Conservation (phyloP, 2,113 vertebrate species). For the Peucedramus taeniatus region DNA sequence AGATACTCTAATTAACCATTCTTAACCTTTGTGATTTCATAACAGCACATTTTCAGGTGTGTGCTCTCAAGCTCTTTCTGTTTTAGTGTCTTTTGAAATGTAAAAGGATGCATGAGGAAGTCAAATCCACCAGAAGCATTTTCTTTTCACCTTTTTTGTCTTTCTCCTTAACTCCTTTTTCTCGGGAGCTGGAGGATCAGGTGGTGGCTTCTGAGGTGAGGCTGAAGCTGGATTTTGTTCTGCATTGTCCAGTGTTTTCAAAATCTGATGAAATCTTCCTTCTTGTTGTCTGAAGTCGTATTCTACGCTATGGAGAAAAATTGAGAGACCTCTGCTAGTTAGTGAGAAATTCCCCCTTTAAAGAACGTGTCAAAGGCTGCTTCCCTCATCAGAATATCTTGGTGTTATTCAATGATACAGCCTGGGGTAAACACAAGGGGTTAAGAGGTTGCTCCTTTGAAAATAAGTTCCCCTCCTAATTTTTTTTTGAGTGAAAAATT, state of each 20-base stretch:
- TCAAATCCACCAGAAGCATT: constrained; percentile 97
- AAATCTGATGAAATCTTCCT: constrained; percentile 84
- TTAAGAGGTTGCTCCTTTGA: background rate
- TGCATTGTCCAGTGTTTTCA: constrained; percentile 82
- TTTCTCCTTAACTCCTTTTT: constrained; percentile 78
- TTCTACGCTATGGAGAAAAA: constrained; percentile 82
- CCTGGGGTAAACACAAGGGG: background rate
- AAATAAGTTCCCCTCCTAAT: background rate
- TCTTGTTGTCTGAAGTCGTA: constrained; percentile 96
- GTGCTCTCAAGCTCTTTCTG: background rate
- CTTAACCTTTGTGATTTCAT: background rate
- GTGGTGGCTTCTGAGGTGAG: constrained; percentile 60
- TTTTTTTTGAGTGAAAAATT: background rate
- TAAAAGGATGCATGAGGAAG: background rate
- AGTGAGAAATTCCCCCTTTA: background rate
- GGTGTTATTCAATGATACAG: background rate
- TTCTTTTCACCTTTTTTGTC: constrained; percentile 91
- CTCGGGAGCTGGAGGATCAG: constrained; percentile 56
- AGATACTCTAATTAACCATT: background rate
- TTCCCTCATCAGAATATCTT: background rate
- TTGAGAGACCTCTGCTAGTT: background rate
- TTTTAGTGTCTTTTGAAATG: background rate
- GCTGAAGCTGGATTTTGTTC: constrained; percentile 64
- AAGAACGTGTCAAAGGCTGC: background rate
- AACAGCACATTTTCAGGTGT: background rate